These are phyloP conservation scores for Anastatus disparis DNA, from an alignment of 1,140 invertebrate genomes.

Conservation along the genomic window DNA sequence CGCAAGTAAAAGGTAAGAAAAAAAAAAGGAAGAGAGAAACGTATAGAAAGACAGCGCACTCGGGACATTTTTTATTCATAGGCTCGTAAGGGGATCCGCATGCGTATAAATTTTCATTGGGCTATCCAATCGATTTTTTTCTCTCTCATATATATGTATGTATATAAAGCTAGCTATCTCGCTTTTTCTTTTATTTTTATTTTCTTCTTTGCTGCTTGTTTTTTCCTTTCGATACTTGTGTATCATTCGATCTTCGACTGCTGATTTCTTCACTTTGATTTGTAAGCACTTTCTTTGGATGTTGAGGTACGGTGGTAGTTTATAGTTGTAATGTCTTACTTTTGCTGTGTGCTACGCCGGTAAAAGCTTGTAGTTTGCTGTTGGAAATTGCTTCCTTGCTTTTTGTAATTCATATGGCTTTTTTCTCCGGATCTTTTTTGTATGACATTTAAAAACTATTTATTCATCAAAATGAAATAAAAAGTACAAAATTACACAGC, in stretches of 20 bases:
- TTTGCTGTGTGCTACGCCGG: neutral
- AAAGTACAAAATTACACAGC: no score
- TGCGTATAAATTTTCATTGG: slow-evolving; percentile 40
- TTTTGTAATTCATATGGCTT: no score
- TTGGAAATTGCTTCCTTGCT: no score
- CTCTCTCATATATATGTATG: neutral
- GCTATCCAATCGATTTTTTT: slow-evolving; percentile 20
- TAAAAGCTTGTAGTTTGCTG: no score
- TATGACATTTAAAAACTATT: no score
- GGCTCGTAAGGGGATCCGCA: slow-evolving; percentile 30
- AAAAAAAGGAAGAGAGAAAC: no score
- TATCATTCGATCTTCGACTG: neutral
- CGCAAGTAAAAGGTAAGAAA: no score
- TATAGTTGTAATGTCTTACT: slow-evolving; percentile 2
- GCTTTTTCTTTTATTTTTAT: neutral
- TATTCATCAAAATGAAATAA: no score
- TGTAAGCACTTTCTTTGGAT: no score
- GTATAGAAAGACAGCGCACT: neutral
- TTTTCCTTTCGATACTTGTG: neutral
- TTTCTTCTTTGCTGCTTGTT: neutral
- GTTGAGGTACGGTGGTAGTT: no score
- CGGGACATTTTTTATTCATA: slow-evolving; percentile 40
- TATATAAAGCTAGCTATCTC: neutral
- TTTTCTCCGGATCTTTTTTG: no score
- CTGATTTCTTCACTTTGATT: slow-evolving; percentile 4